Conservation (phyloP, 2,888 invertebrate species). For the Maniola hyperantus region DNA sequence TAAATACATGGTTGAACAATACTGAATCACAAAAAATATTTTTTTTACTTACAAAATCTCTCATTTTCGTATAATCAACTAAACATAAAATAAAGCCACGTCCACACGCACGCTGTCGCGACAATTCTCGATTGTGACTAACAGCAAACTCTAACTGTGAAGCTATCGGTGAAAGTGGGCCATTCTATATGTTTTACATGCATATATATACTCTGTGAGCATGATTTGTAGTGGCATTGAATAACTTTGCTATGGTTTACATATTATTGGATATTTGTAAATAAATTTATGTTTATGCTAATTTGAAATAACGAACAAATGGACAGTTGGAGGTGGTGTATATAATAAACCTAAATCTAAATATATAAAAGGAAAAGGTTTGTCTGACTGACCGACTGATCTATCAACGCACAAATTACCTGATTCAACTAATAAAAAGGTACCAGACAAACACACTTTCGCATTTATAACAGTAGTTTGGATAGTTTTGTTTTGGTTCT, state of each 20-base stretch:
- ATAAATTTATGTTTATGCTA: background rate
- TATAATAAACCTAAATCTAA: no score
- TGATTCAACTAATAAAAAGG: no score
- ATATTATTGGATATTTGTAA: background rate
- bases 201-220: conserved; percentile 1
- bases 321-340: no score
- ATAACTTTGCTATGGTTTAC: conserved; percentile 27
- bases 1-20: no score
- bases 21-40: background rate
- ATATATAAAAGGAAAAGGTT: no score
- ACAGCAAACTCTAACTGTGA: conserved; percentile 25
- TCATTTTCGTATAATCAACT: conserved; percentile 22
- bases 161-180: conserved; percentile 61
- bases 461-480: no score
- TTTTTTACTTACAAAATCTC: conserved; percentile 37
- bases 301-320: no score
- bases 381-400: no score
- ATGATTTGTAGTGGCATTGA: conserved; percentile 25
- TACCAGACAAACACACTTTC: no score
- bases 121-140: conserved; percentile 49
- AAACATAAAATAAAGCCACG: conserved; percentile 16
- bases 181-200: conserved; percentile 40
- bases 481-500: no score
- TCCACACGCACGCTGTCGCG: conserved; percentile 37
- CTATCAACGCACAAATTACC: no score